Base-by-base conservation (phyloP, 2,888 invertebrate species). In the Schrankia costaestrigalis region DNA sequence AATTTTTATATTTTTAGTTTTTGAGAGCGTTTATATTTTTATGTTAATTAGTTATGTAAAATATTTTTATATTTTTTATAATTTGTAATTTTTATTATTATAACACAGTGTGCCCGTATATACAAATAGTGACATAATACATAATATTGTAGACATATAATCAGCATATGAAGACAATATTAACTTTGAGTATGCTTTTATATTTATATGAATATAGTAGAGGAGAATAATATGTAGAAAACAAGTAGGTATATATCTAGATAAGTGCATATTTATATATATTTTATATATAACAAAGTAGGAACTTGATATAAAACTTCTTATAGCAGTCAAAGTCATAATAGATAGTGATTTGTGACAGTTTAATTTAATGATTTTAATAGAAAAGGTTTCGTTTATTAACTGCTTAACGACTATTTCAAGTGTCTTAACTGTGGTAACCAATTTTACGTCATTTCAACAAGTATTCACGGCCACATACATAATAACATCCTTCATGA, bases 81-180 rank as follows among this genome's bases (percentile, higher is more conserved):
- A 61, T 64, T 63, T 59, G 46, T 50, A 45, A 56, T 62, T 62
- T 59, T 63, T 59, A 54, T 68, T 68, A 50, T 63, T 56, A 56
- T 62, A 63, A 81, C 85, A 85, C 86, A 83, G 80, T 85, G 83
- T 86, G 84, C 80, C 79, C 77, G 79, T 84, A 71, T 73, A 77
- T 73, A 75, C 63, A 71, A 75, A 76, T 82, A 76, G 79, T 68
- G 63, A 71, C 64, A 69, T 77, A 66, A 63, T 75, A 77, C 63
- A 73, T 75, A 75, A 73, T 64, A 62, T 56, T 63, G 81, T 84
- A 84, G 81, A 63, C 67, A 72, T 70, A 76, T 75, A 77, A 75
- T 71, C 73, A 76, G 78, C 78, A 73, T 77, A 76, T 74, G 63
- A 73, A 71, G 67, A 72, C 62, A 63, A 78, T 67, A 73, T 80